Evolutionary conservation across 2,113 vertebrate species (phyloP).

Genomic region (Lagenorhynchus albirostris): DNA sequence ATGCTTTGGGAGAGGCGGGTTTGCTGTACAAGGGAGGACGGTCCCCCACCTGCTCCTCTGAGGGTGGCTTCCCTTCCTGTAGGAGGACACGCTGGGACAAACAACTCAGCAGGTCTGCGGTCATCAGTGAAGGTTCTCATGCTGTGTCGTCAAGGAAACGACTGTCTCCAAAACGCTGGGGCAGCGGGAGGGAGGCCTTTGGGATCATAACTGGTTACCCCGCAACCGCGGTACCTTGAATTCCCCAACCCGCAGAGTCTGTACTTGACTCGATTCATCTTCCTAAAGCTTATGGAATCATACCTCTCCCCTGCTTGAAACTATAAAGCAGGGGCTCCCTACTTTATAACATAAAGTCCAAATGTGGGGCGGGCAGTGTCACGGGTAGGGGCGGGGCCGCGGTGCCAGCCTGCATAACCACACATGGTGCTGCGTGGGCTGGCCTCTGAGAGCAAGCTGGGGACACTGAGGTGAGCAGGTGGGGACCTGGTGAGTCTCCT

Average conservation of each 20-base stretch:
- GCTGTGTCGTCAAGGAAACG: not conserved
- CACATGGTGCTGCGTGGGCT: rapidly evolving
- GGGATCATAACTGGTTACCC: not conserved
- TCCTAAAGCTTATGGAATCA: not conserved
- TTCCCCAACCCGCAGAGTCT: not conserved
- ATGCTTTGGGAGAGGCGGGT: rapidly evolving
- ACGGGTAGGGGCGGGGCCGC: rapidly evolving
- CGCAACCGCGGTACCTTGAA: rapidly evolving
- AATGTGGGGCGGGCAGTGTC: not conserved
- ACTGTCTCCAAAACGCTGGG: not conserved
- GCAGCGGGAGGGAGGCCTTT: not conserved
- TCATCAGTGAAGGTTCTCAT: not conserved
- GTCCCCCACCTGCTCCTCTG: rapidly evolving
- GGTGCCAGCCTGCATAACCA: not conserved
- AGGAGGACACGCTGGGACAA: not conserved
- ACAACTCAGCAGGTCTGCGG: too few species aligned
- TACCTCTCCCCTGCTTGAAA: too few species aligned
- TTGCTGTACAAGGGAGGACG: not conserved
- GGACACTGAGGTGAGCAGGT: not conserved
- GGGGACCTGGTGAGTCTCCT: rapidly evolving
- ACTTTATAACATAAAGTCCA: not conserved
- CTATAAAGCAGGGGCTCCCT: too few species aligned
- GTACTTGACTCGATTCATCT: not conserved
- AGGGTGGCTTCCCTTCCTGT: rapidly evolving
- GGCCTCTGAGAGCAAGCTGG: not conserved